These are phyloP conservation scores for Gari tellinella DNA, from an alignment of 2,888 invertebrate genomes.

Conservation along the genomic window DNA sequence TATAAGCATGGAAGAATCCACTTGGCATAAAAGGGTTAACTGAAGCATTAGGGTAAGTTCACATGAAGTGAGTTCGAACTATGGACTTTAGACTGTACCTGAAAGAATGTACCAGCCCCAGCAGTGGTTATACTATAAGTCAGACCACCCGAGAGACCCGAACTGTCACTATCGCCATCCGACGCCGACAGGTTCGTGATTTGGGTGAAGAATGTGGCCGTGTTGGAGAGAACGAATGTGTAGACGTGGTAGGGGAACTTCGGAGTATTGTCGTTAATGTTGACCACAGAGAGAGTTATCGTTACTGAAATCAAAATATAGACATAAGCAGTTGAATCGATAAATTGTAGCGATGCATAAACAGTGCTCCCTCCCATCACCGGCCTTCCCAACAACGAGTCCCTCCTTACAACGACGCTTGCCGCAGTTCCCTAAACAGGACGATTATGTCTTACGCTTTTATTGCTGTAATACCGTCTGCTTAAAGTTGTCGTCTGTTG, in stretches of 20 bases:
- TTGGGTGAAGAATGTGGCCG: slow-evolving; percentile 29
- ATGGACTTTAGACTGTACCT: slow-evolving; percentile 9
- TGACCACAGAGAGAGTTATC: slow-evolving; percentile 29
- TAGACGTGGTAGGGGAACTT: slow-evolving; percentile 41
- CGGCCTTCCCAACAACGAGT: no score
- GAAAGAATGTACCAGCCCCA: slow-evolving; percentile 15
- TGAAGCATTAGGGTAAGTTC: not conserved
- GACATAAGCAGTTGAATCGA: no score
- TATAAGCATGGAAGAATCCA: no score
- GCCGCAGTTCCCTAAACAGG: no score
- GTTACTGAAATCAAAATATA: no score
- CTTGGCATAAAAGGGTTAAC: no score
- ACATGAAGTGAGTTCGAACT: not conserved
- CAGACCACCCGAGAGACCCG: slow-evolving; percentile 27
- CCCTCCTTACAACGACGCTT: no score
- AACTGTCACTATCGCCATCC: slow-evolving; percentile 31
- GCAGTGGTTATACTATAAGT: slow-evolving; percentile 28
- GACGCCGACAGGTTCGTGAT: slow-evolving; percentile 37
- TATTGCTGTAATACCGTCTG: no score
- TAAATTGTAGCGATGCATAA: no score
- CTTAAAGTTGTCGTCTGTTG: no score
- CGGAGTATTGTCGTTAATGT: slow-evolving; percentile 44
- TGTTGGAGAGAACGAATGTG: slow-evolving; percentile 27
- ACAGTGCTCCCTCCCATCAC: no score
- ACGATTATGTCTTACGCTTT: no score